phyloP scores from a whole-genome alignment of 1,140 invertebrate genomes.

The Drosophila busckii region DNA sequence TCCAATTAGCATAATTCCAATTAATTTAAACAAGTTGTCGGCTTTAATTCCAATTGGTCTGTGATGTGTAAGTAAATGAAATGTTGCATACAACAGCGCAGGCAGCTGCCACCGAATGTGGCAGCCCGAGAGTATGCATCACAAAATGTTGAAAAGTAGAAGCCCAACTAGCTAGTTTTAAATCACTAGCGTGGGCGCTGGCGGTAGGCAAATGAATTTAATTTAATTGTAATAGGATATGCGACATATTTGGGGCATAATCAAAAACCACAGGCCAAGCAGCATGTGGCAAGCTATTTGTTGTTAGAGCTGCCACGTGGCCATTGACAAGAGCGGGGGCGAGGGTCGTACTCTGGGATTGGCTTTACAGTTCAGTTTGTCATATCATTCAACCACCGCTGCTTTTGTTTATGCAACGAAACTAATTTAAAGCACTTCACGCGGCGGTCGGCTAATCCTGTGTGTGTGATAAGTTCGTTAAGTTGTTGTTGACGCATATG shows the following conservation, averaged over 20 bases:
- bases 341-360: too few species aligned
- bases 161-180: not conserved
- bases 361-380: conserved; percentile 35
- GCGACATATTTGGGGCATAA: conserved; percentile 30
- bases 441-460: conserved; percentile 60
- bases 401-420: conserved; percentile 72
- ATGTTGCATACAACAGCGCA: not conserved
- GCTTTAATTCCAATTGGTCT: too few species aligned
- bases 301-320: too few species aligned
- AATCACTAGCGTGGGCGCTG: conserved; percentile 17
- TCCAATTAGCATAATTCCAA: too few species aligned
- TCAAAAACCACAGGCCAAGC: conserved; percentile 20
- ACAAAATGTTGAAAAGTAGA: conserved; percentile 10
- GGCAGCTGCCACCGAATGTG: not conserved
- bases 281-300: conserved; percentile 4
- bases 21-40: too few species aligned
- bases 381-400: too few species aligned
- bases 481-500: conserved; percentile 63
- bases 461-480: conserved; percentile 66
- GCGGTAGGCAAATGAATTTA: conserved; percentile 40
- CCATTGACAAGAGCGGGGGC: too few species aligned
- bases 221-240: conserved; percentile 71
- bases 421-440: conserved; percentile 74
- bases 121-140: conserved; percentile 12
- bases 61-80: too few species aligned